phyloP scores from a whole-genome alignment of 2,888 invertebrate species.

The Perizoma flavofasciatum region DNA sequence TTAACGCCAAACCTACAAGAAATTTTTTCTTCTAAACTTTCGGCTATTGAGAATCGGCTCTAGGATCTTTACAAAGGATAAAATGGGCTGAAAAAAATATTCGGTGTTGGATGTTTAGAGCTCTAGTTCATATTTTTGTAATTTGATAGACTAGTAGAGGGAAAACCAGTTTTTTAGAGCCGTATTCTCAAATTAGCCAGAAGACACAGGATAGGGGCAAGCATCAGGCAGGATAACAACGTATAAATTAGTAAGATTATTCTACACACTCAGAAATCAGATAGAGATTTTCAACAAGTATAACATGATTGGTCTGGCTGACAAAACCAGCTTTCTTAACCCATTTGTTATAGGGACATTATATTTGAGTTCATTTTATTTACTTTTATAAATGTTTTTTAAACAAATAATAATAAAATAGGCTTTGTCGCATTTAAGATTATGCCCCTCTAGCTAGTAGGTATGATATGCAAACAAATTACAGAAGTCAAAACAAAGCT shows the following conservation, averaged over 20 bases:
- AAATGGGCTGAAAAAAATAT: not conserved
- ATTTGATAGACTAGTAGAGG: not conserved
- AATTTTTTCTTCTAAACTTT: conserved; percentile 62
- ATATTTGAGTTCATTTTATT: too few relatives aligned
- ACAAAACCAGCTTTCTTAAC: too few relatives aligned
- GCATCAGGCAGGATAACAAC: conserved; percentile 74
- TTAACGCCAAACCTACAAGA: conserved; percentile 86
- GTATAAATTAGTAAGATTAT: conserved; percentile 40
- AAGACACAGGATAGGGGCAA: conserved; percentile 57
- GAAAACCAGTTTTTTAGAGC: conserved; percentile 44
- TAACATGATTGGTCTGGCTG: too few relatives aligned
- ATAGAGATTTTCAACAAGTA: conserved; percentile 24
- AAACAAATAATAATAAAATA: too few relatives aligned
- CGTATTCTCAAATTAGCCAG: conserved; percentile 54
- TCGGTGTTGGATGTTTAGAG: not conserved
- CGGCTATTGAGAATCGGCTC: conserved; percentile 63
- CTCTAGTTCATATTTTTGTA: too few relatives aligned
- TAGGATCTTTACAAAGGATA: conserved; percentile 12
- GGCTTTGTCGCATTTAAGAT: too few relatives aligned
- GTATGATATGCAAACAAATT: too few relatives aligned
- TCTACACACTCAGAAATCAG: conserved; percentile 35
- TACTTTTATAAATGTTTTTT: too few relatives aligned
- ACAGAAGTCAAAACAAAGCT: too few relatives aligned
- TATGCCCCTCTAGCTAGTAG: too few relatives aligned
- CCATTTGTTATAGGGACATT: too few relatives aligned